Evolutionary conservation across 2,888 invertebrate species (phyloP).

Genomic region (Athrips mouffetella): DNA sequence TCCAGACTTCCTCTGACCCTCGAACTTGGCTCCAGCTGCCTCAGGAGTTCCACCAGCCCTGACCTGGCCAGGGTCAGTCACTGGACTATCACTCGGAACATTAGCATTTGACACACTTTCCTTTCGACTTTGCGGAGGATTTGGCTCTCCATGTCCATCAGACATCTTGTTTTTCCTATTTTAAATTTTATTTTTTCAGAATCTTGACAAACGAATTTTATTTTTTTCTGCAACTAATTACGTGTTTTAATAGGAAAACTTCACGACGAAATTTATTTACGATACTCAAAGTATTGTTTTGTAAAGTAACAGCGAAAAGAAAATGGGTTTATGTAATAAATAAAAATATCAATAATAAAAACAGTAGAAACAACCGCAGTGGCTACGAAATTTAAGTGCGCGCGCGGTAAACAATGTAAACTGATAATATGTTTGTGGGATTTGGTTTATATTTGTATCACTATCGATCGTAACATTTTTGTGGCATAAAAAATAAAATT

Average conservation of each 20-base stretch:
- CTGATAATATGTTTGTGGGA: conserved; percentile 26
- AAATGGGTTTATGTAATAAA: conserved; percentile 26
- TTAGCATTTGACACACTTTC: conserved; percentile 65
- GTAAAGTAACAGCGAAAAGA: not conserved
- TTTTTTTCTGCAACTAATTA: not conserved
- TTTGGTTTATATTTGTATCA: conserved; percentile 24
- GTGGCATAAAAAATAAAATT: conserved; percentile 40
- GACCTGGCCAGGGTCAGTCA: conserved; percentile 86
- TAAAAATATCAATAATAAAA: conserved; percentile 51
- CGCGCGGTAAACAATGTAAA: conserved; percentile 26
- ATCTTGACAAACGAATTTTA: not conserved
- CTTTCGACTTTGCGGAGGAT: conserved; percentile 44
- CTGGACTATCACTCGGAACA: conserved; percentile 84
- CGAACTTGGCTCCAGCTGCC: conserved; percentile 63
- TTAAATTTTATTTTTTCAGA: not conserved
- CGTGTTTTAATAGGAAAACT: not conserved
- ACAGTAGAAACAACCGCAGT: conserved; percentile 47
- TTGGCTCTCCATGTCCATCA: conserved; percentile 61
- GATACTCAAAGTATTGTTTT: not conserved
- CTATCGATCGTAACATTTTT: conserved; percentile 36
- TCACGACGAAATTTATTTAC: not conserved
- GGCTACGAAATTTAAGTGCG: conserved; percentile 30
- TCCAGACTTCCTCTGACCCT: conserved; percentile 79
- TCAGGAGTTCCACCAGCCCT: conserved; percentile 59
- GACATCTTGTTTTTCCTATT: conserved; percentile 45